Evolutionary conservation across 2,888 invertebrate genomes (phyloP), one percentile per base, ranked within the genome.

Genomic region (Corythucha ciliata): DNA sequence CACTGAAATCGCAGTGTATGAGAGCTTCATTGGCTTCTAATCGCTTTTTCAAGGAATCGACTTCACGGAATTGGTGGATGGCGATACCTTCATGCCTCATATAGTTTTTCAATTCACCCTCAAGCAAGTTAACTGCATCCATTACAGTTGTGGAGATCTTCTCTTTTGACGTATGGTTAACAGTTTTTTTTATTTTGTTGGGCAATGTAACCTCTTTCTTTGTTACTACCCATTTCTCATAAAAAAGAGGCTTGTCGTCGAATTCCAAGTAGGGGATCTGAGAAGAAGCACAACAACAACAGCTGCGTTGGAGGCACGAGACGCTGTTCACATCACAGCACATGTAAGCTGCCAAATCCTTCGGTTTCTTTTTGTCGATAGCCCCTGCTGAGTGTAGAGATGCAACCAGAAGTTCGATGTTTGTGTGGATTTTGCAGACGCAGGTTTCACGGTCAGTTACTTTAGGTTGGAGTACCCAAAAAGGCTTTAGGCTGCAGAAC

Each of bases 381-480:
- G 40, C 40, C 8, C 29, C 27, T 14, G n/a, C 20, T 21, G 37
- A n/a, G 20, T 27, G 25, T 49, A 49, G 29, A 8, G 37, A 18
- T 40, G 37, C 10, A 29, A 49, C 27, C 4, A 45, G 24, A 20
- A 49, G 40, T n/a, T 44, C 49, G 32, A 49, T 41, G 29, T 49
- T 46, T 12, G 42, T 41, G 29, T 44, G 42, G 21, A 27, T 26
- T 26, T 18, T 16, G 20, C 45, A 54, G 26, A 45, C 14, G 16
- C 46, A 48, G n/a, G 40, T 55, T 10, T 55, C 45, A 6, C 55
- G 27, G 12, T 48, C 29, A 6, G 16, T 14, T 20, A 51, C 40
- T 32, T 46, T 26, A 20, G 21, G 45, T 29, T 16, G 4, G 12
- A 54, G 25, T 14, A 51, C 46, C 54, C 54, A 54, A 34, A 54